Percentiles rank a stretch among this genome's conserved stretches.
These are phyloP conservation scores for Onthophagus sagittarius DNA, from an alignment of 2,888 invertebrate genomes.

Conservation along the genomic window DNA sequence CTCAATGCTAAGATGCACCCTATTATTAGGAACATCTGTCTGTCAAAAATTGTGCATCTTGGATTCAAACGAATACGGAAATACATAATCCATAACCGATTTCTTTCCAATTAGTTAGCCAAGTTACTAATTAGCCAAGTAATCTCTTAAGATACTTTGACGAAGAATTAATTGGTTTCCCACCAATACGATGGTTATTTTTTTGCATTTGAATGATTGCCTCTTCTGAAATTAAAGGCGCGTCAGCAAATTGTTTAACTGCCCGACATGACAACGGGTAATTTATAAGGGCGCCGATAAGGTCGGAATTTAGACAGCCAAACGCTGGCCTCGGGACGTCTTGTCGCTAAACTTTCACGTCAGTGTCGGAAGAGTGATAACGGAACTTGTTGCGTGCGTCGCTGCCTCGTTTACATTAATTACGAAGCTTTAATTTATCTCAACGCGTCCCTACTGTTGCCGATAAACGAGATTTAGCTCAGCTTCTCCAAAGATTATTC, in stretches of 20 bases:
- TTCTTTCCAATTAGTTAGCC: too few relatives aligned
- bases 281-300: constrained; percentile 15
- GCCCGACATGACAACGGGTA: constrained; percentile 7
- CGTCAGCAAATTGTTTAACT: constrained; percentile 11
- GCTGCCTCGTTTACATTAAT: constrained; percentile 18
- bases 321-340: neutral
- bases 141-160: neutral
- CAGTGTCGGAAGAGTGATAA: neutral
- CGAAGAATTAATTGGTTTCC: neutral
- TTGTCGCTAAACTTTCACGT: constrained; percentile 2
- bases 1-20: too few relatives aligned
- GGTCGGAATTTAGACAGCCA: constrained; percentile 2
- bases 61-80: too few relatives aligned
- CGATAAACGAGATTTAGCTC: neutral
- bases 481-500: neutral
- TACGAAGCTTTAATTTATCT: constrained; percentile 1
- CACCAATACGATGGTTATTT: neutral
- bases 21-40: too few relatives aligned
- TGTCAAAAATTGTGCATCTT: too few relatives aligned
- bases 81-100: too few relatives aligned
- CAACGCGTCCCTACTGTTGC: neutral
- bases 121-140: too few relatives aligned
- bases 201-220: neutral
- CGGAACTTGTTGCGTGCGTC: constrained; percentile 14
- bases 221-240: neutral